Conservation (phyloP, 2,888 invertebrate species). For the Cerastis rubricosa region DNA sequence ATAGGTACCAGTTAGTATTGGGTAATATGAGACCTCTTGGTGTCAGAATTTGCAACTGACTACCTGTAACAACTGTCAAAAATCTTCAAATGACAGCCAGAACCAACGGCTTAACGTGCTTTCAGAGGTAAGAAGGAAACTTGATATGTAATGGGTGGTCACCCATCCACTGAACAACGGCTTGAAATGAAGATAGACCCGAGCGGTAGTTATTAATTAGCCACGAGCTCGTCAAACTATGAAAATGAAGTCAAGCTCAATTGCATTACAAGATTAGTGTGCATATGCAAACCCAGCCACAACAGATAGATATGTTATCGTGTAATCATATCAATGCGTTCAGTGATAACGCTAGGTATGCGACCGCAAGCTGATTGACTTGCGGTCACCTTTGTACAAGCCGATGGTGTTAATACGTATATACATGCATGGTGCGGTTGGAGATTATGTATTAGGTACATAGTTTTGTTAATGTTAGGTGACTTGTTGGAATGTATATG, state of each 20-base stretch:
- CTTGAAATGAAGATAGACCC: not conserved
- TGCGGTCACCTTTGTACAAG: constrained; percentile 66
- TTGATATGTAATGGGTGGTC: not conserved
- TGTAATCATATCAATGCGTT: constrained; percentile 47
- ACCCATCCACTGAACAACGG: not conserved
- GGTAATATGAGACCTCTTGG: no score
- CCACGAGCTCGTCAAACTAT: not conserved
- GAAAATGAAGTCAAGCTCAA: not conserved
- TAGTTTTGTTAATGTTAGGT: not conserved
- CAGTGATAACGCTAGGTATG: constrained; percentile 55
- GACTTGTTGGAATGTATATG: constrained; percentile 23
- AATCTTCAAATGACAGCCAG: no score
- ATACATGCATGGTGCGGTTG: constrained; percentile 36
- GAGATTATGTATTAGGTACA: constrained; percentile 4
- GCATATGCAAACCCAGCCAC: not conserved
- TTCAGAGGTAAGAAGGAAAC: not conserved
- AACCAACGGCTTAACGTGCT: not conserved
- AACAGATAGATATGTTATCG: constrained; percentile 49
- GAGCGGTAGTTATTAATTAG: not conserved
- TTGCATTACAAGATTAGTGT: constrained; percentile 13
- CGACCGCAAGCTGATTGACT: constrained; percentile 70
- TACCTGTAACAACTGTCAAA: no score
- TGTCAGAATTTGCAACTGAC: no score
- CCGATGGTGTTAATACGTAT: constrained; percentile 38
- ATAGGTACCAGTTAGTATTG: no score